A percentile compares a stretch with the other conserved stretches of the same genome.
These are phyloP conservation scores for Hassar affinis DNA, from an alignment of 2,113 vertebrate species.

Conservation along the genomic window DNA sequence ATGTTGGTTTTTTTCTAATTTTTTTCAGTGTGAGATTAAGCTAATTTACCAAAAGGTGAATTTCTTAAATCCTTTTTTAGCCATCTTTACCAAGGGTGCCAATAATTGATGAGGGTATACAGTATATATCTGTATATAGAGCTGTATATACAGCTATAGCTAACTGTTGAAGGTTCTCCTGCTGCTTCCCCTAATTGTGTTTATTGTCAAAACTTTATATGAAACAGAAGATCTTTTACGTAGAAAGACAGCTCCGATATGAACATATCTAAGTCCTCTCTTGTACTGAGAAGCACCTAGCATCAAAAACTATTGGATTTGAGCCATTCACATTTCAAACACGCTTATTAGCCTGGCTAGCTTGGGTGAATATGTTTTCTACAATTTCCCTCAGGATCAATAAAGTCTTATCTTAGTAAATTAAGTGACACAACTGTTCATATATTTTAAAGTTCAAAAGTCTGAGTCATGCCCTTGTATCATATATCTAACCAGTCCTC, in stretches of 20 bases:
- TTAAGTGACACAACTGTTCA: background rate
- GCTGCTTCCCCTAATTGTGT: background rate
- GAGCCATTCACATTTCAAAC: background rate
- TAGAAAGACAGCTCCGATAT: background rate
- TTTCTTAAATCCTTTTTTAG: too few species aligned
- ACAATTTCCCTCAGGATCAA: too few species aligned
- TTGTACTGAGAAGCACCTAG: background rate
- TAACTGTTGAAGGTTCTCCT: background rate
- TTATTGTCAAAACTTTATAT: background rate
- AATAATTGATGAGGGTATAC: too few species aligned
- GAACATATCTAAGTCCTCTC: background rate
- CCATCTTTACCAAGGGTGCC: too few species aligned
- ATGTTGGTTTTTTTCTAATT: too few species aligned
- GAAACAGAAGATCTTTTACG: background rate
- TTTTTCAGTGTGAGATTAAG: too few species aligned
- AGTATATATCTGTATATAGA: too few species aligned
- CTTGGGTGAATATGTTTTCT: too few species aligned
- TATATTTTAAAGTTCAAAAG: background rate
- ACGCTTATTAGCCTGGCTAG: too few species aligned
- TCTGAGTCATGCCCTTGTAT: constrained; percentile 13
- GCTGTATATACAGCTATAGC: background rate
- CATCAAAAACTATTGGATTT: background rate
- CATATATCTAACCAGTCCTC: background rate
- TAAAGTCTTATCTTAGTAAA: too few species aligned
- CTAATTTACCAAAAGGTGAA: too few species aligned